Percentiles rank a stretch among this genome's conserved stretches.
These are phyloP conservation scores for Dufourea novaeangliae DNA, from an alignment of 1,140 invertebrate genomes.

Conservation along the genomic window DNA sequence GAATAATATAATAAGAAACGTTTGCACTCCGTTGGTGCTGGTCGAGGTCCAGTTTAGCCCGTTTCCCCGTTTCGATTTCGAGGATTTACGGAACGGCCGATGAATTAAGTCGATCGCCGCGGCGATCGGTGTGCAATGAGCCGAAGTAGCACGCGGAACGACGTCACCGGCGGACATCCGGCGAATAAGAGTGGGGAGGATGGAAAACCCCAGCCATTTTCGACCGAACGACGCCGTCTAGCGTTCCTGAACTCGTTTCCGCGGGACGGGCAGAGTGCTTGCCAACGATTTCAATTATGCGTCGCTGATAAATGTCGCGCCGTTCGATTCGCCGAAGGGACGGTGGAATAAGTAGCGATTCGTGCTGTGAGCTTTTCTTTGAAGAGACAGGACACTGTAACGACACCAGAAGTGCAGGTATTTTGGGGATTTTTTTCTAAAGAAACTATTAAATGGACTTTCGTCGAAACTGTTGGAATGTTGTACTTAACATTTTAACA, in stretches of 20 bases:
- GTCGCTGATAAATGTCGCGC: slow-evolving; percentile 14
- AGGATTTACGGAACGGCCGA: no score
- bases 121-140: no score
- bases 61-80: no score
- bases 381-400: no score
- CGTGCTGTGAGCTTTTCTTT: not conserved
- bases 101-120: no score
- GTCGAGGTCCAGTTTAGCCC: no score
- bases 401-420: no score
- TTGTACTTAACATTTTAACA: no score
- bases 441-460: no score
- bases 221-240: slow-evolving; percentile 9
- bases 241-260: not conserved
- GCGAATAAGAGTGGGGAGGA: not conserved
- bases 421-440: no score
- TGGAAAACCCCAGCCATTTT: not conserved
- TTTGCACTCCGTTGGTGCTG: no score
- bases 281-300: slow-evolving; percentile 30
- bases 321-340: not conserved
- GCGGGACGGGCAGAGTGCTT: not conserved
- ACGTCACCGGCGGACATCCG: slow-evolving; percentile 7
- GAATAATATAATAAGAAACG: slow-evolving; percentile 80
- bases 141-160: slow-evolving; percentile 7
- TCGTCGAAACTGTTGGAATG: no score
- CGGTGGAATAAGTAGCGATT: not conserved